Evolutionary conservation across 2,113 vertebrate species (phyloP), one percentile per base, ranked within the genome.

Genomic region (Corvus moneduloides): DNA sequence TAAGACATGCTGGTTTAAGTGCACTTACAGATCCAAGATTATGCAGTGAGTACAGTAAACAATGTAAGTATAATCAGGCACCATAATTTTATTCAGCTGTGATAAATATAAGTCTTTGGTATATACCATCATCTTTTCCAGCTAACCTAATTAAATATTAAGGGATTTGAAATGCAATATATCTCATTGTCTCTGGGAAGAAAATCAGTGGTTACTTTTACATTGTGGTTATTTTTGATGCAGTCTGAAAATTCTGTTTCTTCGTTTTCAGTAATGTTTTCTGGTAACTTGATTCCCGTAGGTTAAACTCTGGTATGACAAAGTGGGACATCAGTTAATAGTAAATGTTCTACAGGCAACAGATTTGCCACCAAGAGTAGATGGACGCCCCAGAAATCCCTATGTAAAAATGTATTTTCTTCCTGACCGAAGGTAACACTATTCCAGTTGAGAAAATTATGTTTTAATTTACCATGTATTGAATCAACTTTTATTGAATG

Each of bases 371-470:
- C 16, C 98, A 71, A 98, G 99, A 96, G 97, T 97, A 63, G 99
- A 99, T 62, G 99, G 99, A 54, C 98, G 99, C 62, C 99, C 99
- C 56, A 98, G 99, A 71, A 99, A 99, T 97, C 99, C 99, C 43
- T 99, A 99, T 90, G 99, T 99, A 93, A 99, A 99, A 98, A 99
- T 99, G 99, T 99, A 99, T 97, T 99, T 99, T 97, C 99, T 99
- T 95, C 99, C 99, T 72, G 99, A 99, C 90, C 98, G 98, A 98
- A 98, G 98, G 98, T 98, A 98, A 97, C 95, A 97, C 13, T 58
- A 59, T 58, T 92, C 59, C 16, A 49, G 23, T 49, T 75, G 23
- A 87, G 67, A 94, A 89, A 82, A 81, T 33, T 37, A 10, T 64
- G 10, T 33, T 87, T 6, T 61, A 7, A 41, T 55, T 72, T 62